Conservation (phyloP, 2,888 invertebrate genomes). For the Eurois occulta region DNA sequence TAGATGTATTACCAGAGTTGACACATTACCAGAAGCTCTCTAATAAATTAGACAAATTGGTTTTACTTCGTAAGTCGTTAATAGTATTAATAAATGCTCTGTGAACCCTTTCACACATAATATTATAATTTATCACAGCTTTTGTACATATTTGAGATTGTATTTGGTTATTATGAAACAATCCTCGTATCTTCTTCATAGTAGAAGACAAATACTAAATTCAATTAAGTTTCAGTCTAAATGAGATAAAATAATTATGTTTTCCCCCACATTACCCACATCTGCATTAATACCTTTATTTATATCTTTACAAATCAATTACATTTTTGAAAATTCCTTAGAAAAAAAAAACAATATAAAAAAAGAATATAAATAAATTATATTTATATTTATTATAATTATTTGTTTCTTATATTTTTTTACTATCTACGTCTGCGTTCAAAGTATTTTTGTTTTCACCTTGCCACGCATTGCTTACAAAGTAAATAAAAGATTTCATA, state of each 20-base stretch:
- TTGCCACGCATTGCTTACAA: not conserved
- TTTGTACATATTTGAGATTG: conserved; percentile 3
- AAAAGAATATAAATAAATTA: too few species aligned
- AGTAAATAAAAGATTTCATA: conserved; percentile 1
- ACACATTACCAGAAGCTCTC: conserved; percentile 30
- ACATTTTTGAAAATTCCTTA: too few species aligned
- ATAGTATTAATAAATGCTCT: conserved; percentile 32
- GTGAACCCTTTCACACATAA: conserved; percentile 33
- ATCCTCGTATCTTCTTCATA: not conserved
- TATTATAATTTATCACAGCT: not conserved
- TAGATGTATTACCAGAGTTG: conserved; percentile 35
- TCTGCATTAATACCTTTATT: too few species aligned
- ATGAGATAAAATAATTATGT: not conserved
- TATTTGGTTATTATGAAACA: not conserved
- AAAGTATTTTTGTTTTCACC: conserved; percentile 7
- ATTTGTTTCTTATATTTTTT: too few species aligned
- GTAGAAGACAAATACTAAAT: not conserved
- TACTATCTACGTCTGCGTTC: too few species aligned
- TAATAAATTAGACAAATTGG: conserved; percentile 42
- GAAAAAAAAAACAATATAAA: too few species aligned
- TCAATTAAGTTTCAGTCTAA: not conserved
- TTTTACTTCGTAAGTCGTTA: conserved; percentile 45
- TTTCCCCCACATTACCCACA: too few species aligned
- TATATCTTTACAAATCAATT: too few species aligned
- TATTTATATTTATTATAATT: too few species aligned